phyloP scores from a whole-genome alignment of 2,888 invertebrate species.

The Scaptomyza reducta region DNA sequence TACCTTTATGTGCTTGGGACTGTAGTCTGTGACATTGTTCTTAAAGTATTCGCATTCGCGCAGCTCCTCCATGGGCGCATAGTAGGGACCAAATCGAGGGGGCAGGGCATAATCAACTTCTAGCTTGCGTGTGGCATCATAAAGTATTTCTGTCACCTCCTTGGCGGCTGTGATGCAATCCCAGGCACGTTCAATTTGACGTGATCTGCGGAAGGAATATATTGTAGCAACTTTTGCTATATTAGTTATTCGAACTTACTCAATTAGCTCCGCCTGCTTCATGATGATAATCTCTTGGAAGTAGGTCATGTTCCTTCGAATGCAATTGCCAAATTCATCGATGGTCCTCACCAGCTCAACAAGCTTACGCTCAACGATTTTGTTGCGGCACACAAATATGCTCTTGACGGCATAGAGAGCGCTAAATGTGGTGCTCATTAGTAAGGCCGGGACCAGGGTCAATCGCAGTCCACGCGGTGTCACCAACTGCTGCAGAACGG shows the following conservation, averaged over 20 bases:
- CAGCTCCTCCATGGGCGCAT: constrained; percentile 83
- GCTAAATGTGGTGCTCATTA: constrained; percentile 77
- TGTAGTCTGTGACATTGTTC: constrained; percentile 82
- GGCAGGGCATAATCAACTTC: constrained; percentile 79
- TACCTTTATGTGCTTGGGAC: constrained; percentile 83
- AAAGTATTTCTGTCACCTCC: constrained; percentile 82
- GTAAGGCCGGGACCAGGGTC: constrained; percentile 74
- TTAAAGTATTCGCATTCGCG: constrained; percentile 83
- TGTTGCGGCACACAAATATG: constrained; percentile 81
- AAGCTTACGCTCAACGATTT: constrained; percentile 78
- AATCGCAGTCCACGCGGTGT: constrained; percentile 75
- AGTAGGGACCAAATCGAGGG: constrained; percentile 72
- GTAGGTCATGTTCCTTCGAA: constrained; percentile 83
- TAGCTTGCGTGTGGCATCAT: constrained; percentile 82
- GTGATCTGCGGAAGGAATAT: constrained; percentile 61
- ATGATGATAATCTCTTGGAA: constrained; percentile 83
- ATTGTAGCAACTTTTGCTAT: no score
- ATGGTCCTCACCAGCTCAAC: constrained; percentile 80
- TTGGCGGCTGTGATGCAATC: constrained; percentile 83
- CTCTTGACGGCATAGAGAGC: constrained; percentile 78
- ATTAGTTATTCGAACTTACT: constrained; percentile 58
- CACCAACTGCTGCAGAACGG: constrained; percentile 77
- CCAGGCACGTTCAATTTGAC: constrained; percentile 83
- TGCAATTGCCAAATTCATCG: constrained; percentile 83
- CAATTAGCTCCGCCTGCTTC: constrained; percentile 82